These are phyloP conservation scores for Micrastur ruficollis DNA, from an alignment of 2,797 vertebrate species.

Conservation along the genomic window DNA sequence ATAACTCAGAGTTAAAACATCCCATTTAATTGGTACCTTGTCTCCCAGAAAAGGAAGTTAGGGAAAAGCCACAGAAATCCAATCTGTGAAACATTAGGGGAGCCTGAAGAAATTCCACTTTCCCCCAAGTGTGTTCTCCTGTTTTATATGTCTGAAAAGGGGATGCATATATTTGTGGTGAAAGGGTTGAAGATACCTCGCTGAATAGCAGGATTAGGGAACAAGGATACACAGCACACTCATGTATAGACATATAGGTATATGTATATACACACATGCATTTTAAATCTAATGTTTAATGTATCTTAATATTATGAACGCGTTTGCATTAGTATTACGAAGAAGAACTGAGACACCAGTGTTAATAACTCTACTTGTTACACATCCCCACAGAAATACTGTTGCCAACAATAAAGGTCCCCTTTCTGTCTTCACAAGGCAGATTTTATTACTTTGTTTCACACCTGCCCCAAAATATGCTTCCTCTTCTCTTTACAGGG, in stretches of 20 bases:
- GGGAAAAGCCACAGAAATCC: slow-evolving; percentile 69
- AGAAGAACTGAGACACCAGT: background rate
- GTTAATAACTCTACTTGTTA: background rate
- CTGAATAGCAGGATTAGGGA: background rate
- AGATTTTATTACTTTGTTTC: background rate
- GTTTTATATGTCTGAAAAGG: slow-evolving; percentile 76
- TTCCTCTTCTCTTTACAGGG: background rate
- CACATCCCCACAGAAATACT: background rate
- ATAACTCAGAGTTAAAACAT: slow-evolving; percentile 59
- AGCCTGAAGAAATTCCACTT: slow-evolving; percentile 72
- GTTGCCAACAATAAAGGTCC: background rate
- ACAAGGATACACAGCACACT: background rate
- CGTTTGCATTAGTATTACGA: background rate
- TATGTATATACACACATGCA: rapidly evolving
- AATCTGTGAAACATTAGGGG: slow-evolving; percentile 74
- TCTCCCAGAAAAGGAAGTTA: slow-evolving; percentile 73
- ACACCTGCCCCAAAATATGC: background rate
- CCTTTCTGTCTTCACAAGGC: background rate
- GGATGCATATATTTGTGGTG: slow-evolving; percentile 50
- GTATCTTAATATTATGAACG: background rate
- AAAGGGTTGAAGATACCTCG: slow-evolving; percentile 39
- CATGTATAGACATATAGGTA: background rate
- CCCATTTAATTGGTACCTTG: slow-evolving; percentile 62
- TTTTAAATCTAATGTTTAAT: background rate
- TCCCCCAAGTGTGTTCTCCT: slow-evolving; percentile 76